A percentile compares a stretch with the other conserved stretches of the same genome.
These are phyloP conservation scores for Apamea anceps DNA, from an alignment of 2,888 invertebrate genomes.

Conservation along the genomic window DNA sequence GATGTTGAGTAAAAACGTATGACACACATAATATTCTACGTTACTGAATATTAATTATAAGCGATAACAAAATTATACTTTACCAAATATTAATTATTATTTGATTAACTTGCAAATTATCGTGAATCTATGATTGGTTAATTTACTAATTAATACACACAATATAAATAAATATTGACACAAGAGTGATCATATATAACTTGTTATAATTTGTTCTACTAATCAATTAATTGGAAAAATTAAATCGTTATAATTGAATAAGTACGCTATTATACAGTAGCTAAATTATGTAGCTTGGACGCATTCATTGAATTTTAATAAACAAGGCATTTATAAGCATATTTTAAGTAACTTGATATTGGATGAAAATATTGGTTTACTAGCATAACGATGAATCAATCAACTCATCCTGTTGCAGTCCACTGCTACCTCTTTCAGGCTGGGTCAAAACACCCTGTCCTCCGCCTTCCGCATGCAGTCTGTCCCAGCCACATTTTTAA, in stretches of 20 bases:
- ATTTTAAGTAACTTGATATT: background rate
- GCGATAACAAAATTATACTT: slow-evolving; percentile 15
- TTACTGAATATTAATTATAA: slow-evolving; percentile 16
- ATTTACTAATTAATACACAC: slow-evolving; percentile 28
- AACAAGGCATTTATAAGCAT: background rate
- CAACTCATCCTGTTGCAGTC: background rate
- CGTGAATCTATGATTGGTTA: slow-evolving; percentile 33
- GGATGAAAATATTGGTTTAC: background rate
- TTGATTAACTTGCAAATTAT: slow-evolving; percentile 34
- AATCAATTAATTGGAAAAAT: slow-evolving; percentile 33
- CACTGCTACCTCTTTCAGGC: background rate
- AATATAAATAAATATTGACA: slow-evolving; percentile 28
- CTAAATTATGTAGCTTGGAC: background rate
- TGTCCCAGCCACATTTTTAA: background rate
- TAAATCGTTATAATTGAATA: slow-evolving; percentile 15
- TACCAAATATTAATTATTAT: slow-evolving; percentile 22
- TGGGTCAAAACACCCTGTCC: background rate
- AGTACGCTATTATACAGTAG: slow-evolving; percentile 33
- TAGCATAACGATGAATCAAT: background rate
- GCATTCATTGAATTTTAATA: background rate
- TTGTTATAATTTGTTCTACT: slow-evolving; percentile 11
- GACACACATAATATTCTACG: background rate
- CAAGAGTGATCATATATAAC: slow-evolving; percentile 11
- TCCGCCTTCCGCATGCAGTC: background rate
- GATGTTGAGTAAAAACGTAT: background rate